phyloP scores from a whole-genome alignment of 2,888 invertebrate species.

The Phania funesta region DNA sequence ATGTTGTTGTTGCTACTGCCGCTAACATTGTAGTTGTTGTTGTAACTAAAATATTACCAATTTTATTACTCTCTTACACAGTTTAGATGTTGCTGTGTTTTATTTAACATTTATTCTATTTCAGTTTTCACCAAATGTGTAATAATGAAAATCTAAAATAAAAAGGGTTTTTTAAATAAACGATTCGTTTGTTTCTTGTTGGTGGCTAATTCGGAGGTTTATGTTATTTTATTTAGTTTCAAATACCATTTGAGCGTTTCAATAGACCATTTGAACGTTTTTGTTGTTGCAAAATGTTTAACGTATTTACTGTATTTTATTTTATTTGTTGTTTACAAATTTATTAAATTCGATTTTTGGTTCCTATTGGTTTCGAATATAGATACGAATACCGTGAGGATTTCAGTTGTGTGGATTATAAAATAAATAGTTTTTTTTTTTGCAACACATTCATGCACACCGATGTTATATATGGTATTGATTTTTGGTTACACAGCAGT shows the following conservation, averaged over 20 bases:
- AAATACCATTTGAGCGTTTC: no score
- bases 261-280: conserved; percentile 27
- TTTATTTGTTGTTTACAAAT: conserved; percentile 17
- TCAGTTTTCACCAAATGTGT: background rate
- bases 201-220: conserved; percentile 43
- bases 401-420: background rate
- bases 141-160: conserved; percentile 11
- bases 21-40: conserved; percentile 7
- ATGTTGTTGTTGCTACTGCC: conserved; percentile 39
- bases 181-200: background rate
- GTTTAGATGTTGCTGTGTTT: conserved; percentile 11
- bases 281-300: background rate
- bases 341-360: conserved; percentile 16
- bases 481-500: background rate
- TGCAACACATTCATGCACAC: no score
- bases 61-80: conserved; percentile 36
- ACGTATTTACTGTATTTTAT: background rate
- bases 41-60: conserved; percentile 62
- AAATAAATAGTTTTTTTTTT: background rate
- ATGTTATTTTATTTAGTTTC: background rate
- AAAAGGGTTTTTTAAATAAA: conserved; percentile 18
- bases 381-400: background rate
- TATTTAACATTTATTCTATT: conserved; percentile 41
- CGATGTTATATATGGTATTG: background rate
- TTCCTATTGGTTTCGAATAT: conserved; percentile 15